Conservation (phyloP, 2,797 vertebrate species). For the Danio tinwini region DNA sequence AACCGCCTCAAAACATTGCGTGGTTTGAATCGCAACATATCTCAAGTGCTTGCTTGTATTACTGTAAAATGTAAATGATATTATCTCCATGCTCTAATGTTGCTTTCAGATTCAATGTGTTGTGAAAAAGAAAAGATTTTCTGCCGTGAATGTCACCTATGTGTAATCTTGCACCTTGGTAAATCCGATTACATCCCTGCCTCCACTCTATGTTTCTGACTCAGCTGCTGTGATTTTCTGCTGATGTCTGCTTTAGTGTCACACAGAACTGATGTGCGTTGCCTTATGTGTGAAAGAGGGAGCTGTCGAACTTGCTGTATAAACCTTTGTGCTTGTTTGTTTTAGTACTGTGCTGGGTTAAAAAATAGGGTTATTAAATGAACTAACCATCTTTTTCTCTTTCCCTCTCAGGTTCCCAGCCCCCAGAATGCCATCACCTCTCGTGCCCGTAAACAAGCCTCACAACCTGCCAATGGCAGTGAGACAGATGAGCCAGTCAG, state of each 20-base stretch:
- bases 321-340: neutral
- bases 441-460: slow-evolving; percentile 81
- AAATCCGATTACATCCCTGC: neutral
- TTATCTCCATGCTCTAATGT: neutral
- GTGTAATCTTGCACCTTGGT: slow-evolving; percentile 18
- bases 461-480: slow-evolving; percentile 75
- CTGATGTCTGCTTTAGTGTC: slow-evolving; percentile 40
- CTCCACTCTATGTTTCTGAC: slow-evolving; percentile 18
- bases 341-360: neutral
- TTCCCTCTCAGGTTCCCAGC: slow-evolving; percentile 82
- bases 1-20: too few relatives aligned
- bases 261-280: slow-evolving; percentile 28
- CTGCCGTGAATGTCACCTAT: neutral
- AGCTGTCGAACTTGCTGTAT: slow-evolving; percentile 23
- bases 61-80: too few relatives aligned
- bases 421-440: slow-evolving; percentile 86
- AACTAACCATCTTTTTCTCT: slow-evolving; percentile 58
- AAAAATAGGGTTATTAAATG: slow-evolving; percentile 13
- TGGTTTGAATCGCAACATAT: too few relatives aligned
- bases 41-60: too few relatives aligned
- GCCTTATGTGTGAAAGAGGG: slow-evolving; percentile 28
- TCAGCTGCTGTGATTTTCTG: slow-evolving; percentile 47
- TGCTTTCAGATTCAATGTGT: neutral
- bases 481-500: slow-evolving; percentile 91
- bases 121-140: neutral